Evolutionary conservation across 2,113 vertebrate genomes (phyloP), one percentile per base, ranked within the genome.

Genomic region (Gambusia holbrooki): DNA sequence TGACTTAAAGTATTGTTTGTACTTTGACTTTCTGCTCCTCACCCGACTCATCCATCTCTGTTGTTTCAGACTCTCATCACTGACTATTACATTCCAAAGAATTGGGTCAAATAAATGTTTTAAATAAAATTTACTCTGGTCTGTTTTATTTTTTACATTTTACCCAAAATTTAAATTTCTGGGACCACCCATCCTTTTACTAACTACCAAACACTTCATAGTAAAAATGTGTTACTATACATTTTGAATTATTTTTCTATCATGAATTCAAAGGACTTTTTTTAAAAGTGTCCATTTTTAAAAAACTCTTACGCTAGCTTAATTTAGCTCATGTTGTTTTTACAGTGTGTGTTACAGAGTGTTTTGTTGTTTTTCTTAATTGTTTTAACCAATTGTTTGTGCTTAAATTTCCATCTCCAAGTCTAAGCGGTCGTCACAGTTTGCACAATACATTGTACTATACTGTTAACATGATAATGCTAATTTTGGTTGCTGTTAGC

Each of bases 21-120:
- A 82, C 82, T 90, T 87, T 76, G 80, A 88, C 82, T 86, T 78
- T 77, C 79, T 82, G 87, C 84, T 84, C 78, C 73, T 66, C 79
- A 68, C 77, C 89, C 87, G 87, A 89, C 76, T 83, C 90, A 88
- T 85, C 80, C 61, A 66, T 88, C 85, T 89, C 85, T 82, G 90
- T 93, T 82, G 84, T 92, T 85, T 83, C 84, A 77, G 82, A 90
- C 79, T 88, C 79, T 77, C 84, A 90, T 92, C 90, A 87, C 82
- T 84, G 89, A 94, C 90, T 92, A 93, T 92, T 87, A 93, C 92
- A 93, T 93, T 94, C 92, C 91, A 93, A 94, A 94, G 90, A 93
- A 89, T 92, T 93, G 88, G 92, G 89, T 93, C 72, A 90, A 94
- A 94, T 94, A 94, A 94, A 94, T 93, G 93, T 94, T 93, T 93